Percentiles rank a stretch among this genome's conserved stretches.
These are phyloP conservation scores for Procavia capensis DNA, from an alignment of 2,113 vertebrate genomes.

Conservation along the genomic window DNA sequence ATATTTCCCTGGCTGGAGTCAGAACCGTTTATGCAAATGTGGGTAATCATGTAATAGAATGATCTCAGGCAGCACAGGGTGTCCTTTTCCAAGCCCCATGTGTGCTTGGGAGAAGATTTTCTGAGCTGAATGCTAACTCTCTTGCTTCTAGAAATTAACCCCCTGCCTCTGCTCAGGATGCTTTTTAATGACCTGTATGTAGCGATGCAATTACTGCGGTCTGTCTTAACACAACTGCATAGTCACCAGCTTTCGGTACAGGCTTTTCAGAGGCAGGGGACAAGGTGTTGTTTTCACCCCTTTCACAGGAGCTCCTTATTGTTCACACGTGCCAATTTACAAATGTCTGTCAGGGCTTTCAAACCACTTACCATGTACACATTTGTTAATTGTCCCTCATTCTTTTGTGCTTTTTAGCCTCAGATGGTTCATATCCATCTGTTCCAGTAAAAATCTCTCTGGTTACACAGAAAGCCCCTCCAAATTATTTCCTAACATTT, in stretches of 20 bases:
- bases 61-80: neutral
- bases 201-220: neutral
- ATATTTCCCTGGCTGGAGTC: neutral
- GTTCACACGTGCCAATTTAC: neutral
- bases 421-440: conserved; percentile 60
- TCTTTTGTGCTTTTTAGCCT: neutral
- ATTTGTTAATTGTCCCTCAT: neutral
- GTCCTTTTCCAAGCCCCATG: neutral
- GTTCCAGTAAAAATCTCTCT: conserved; percentile 43
- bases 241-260: neutral
- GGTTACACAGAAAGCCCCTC: conserved; percentile 12
- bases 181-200: neutral
- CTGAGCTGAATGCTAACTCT: neutral
- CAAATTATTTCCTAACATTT: conserved; percentile 35
- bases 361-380: neutral
- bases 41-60: neutral
- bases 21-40: neutral
- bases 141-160: neutral
- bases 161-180: neutral
- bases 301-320: neutral
- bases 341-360: neutral
- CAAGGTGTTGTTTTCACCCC: neutral
- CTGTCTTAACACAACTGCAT: neutral
- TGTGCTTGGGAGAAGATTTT: neutral
- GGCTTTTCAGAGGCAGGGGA: neutral